Evolutionary conservation across 2,113 vertebrate genomes (phyloP), one percentile per base, ranked within the genome.

Genomic region (Tonatia bakeri): DNA sequence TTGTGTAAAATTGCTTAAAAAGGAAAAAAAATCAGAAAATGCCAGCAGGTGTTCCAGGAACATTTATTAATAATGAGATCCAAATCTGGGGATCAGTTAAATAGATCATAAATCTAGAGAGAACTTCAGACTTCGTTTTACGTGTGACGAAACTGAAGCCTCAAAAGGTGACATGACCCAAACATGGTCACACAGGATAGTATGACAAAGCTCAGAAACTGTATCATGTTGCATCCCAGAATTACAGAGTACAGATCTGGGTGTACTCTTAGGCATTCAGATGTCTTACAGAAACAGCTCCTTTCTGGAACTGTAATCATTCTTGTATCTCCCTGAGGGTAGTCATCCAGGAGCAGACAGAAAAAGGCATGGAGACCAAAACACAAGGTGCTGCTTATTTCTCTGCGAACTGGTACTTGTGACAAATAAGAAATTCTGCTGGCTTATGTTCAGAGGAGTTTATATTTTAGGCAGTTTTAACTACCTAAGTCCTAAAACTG

Each of bases 21-120:
- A 91, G 77, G 69, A 15, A 80, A 84, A 89, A 91, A 97, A 91
- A 36, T 70, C 80, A 94, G 75, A 94, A 97, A 97, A 85, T 65
- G 94, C 91, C 94, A 97, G 93, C 96, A 95, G 94, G 93, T 97
- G 89, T 97, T 96, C 97, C 90, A 97, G 97, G 94, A 76, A 94
- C 95, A 88, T 94, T 90, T 33, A 84, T 75, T 91, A 96, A 86
- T 20, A 87, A 90, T 40, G 67, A 91, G 54, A 80, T 87, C 31
- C 43, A 84, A 91, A 75, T 67, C 33, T 90, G 56, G 70, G 54
- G 67, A 92, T 88, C 91, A 87, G 90, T 84, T 67, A 89, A 89
- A 87, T 65, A 94, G 87, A 54, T 45, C 40, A 84, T 31, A 94
- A 94, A 79, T 76, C 59, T 91, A 73, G 24, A 80, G 54, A 36